Evolutionary conservation across 2,888 invertebrate species (phyloP).

Genomic region (Carterocephalus palaemon): DNA sequence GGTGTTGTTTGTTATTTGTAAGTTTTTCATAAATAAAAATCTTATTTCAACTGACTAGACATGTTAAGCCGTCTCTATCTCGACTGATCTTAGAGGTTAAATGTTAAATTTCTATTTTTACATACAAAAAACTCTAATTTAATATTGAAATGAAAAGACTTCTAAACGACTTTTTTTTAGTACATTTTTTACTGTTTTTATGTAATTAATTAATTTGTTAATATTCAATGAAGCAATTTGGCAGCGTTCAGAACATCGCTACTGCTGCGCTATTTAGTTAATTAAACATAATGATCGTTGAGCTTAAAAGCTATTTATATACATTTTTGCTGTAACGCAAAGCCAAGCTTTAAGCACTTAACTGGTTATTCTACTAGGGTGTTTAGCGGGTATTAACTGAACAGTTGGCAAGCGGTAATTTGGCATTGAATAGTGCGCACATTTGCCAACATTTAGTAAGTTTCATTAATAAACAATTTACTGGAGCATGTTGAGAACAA

Average conservation of each 20-base stretch:
- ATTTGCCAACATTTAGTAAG: slow-evolving; percentile 20
- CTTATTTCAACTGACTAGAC: no score
- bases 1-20: no score
- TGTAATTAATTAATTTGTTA: neutral
- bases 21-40: no score
- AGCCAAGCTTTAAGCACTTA: slow-evolving; percentile 11
- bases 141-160: no score
- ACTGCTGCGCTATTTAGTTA: slow-evolving; percentile 1
- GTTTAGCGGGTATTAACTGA: slow-evolving; percentile 23
- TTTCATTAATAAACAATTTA: slow-evolving; percentile 10
- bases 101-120: no score
- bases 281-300: slow-evolving; percentile 4
- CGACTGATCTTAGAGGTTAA: no score
- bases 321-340: slow-evolving; percentile 15
- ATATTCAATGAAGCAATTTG: slow-evolving; percentile 5
- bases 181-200: no score
- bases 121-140: no score
- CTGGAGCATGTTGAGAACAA: neutral
- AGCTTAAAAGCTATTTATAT: slow-evolving; percentile 10
- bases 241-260: slow-evolving; percentile 3
- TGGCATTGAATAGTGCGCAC: slow-evolving; percentile 17
- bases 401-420: slow-evolving; percentile 18
- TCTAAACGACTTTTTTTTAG: no score
- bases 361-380: slow-evolving; percentile 10
- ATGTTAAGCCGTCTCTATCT: no score